Conservation (phyloP, 2,888 invertebrate species). For the Mylabris sibirica region DNA sequence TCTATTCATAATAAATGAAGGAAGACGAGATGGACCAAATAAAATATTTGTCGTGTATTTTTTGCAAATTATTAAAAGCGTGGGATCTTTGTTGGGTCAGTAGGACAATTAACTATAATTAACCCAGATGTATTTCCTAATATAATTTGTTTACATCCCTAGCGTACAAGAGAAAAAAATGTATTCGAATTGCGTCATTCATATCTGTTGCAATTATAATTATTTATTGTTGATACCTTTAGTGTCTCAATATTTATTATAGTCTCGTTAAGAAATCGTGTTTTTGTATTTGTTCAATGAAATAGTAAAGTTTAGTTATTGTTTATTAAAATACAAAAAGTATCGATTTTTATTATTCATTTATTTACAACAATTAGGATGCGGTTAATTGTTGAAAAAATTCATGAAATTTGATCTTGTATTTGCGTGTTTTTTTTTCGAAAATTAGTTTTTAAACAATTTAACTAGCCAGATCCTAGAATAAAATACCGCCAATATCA, state of each 20-base stretch:
- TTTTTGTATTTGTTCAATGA: too few relatives aligned
- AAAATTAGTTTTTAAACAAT: conserved; percentile 1
- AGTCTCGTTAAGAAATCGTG: too few relatives aligned
- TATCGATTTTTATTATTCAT: too few relatives aligned
- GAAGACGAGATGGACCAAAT: background rate
- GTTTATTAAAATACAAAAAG: too few relatives aligned
- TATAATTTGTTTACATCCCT: conserved; percentile 1
- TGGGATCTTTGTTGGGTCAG: conserved; percentile 9
- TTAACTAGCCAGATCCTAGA: conserved; percentile 16
- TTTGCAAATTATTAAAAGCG: background rate
- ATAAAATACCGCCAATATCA: conserved; percentile 28
- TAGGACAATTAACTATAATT: conserved; percentile 9
- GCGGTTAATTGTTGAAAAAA: background rate
- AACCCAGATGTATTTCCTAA: conserved; percentile 6
- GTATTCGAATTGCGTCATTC: background rate
- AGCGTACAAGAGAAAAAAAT: background rate
- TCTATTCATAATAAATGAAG: background rate
- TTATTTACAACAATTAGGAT: background rate
- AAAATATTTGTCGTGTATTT: background rate
- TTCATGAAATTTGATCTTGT: background rate
- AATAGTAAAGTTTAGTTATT: too few relatives aligned
- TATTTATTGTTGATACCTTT: background rate
- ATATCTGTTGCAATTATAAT: background rate
- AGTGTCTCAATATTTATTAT: background rate
- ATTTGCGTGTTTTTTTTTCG: background rate